Evolutionary conservation across 2,888 invertebrate genomes (phyloP).

Genomic region (Epicampocera succincta): DNA sequence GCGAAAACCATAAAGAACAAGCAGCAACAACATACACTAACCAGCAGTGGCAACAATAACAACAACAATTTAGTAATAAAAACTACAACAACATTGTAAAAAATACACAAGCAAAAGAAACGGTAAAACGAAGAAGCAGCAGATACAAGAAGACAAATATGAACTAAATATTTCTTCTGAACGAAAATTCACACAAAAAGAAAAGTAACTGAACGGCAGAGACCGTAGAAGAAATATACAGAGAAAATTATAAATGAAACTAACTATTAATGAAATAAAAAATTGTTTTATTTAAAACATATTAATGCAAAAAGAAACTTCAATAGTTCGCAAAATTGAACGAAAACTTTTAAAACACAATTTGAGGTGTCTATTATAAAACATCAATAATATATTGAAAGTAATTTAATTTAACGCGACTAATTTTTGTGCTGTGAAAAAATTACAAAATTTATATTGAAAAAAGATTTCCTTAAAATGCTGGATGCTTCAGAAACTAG

Average conservation of each 20-base stretch:
- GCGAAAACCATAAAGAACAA: slow-evolving; percentile 58
- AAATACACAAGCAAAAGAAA: slow-evolving; percentile 73
- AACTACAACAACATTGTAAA: slow-evolving; percentile 58
- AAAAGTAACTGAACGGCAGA: slow-evolving; percentile 57
- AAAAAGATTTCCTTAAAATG: slow-evolving; percentile 75
- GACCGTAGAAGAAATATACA: slow-evolving; percentile 66
- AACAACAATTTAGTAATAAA: slow-evolving; percentile 76
- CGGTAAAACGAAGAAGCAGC: slow-evolving; percentile 79
- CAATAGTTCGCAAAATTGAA: slow-evolving; percentile 60
- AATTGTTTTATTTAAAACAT: slow-evolving; percentile 63
- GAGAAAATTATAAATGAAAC: slow-evolving; percentile 70
- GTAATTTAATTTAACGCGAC: slow-evolving; percentile 15
- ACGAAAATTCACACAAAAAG: slow-evolving; percentile 74
- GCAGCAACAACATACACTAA: slow-evolving; percentile 46
- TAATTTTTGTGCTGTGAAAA: slow-evolving; percentile 7
- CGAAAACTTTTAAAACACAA: slow-evolving; percentile 42
- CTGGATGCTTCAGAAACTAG: slow-evolving; percentile 80
- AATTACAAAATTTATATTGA: slow-evolving; percentile 51
- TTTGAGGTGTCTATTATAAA: slow-evolving; percentile 21
- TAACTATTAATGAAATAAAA: slow-evolving; percentile 56
- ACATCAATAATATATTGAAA: slow-evolving; percentile 13
- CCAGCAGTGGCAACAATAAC: slow-evolving; percentile 73
- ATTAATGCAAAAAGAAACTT: slow-evolving; percentile 55
- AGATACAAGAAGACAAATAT: slow-evolving; percentile 72
- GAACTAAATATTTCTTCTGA: slow-evolving; percentile 72